Conservation (phyloP, 2,113 vertebrate genomes). For the Chascanopsetta lugubris region DNA sequence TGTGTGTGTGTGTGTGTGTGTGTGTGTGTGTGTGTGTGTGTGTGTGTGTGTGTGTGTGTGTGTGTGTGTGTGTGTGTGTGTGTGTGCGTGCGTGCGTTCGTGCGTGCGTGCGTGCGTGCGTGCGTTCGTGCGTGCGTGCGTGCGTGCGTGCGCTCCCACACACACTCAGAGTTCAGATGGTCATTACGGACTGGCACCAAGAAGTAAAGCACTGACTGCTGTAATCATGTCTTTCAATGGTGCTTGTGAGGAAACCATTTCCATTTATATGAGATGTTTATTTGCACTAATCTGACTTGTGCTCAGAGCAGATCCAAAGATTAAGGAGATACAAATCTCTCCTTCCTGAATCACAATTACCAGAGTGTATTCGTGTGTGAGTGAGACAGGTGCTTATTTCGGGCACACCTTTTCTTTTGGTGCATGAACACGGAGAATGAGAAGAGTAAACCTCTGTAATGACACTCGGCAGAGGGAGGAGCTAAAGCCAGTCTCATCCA, state of each 20-base stretch:
- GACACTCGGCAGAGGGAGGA: slow-evolving; percentile 73
- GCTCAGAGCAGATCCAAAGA: slow-evolving; percentile 52
- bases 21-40: no score
- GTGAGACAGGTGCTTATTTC: slow-evolving; percentile 41
- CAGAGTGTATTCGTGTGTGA: slow-evolving; percentile 28
- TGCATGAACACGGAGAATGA: slow-evolving; percentile 25
- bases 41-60: no score
- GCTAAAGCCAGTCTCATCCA: slow-evolving; percentile 75
- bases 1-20: no score
- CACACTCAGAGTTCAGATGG: slow-evolving; percentile 38
- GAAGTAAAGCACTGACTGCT: slow-evolving; percentile 35
- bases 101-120: no score
- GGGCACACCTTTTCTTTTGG: slow-evolving; percentile 31
- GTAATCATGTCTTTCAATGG: slow-evolving; percentile 29
- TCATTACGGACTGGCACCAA: slow-evolving; percentile 47
- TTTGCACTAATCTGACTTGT: slow-evolving; percentile 47
- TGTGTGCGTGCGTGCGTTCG: no score
- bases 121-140: no score
- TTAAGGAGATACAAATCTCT: slow-evolving; percentile 56
- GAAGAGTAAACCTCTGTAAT: slow-evolving; percentile 80
- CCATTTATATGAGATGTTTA: slow-evolving; percentile 51
- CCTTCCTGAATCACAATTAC: slow-evolving; percentile 60
- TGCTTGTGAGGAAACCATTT: slow-evolving; percentile 40
- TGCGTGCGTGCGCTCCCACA: slow-evolving; percentile 46
- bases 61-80: no score